A percentile compares a stretch with the other conserved stretches of the same genome.
phyloP scores from a whole-genome alignment of 2,113 vertebrate genomes.

The Regulus satrapa region DNA sequence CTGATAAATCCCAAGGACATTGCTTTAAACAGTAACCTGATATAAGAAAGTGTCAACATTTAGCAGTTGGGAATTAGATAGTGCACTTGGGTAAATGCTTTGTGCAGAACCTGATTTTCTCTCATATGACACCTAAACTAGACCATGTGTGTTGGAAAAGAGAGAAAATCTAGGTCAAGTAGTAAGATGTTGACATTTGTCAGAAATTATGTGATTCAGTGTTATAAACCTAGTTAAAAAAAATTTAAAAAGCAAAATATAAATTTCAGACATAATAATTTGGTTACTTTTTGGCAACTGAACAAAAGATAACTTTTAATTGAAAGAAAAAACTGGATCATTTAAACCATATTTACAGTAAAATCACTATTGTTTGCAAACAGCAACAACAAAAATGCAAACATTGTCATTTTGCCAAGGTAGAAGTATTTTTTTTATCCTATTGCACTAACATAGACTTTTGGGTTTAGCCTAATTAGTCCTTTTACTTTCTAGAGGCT shows the following conservation, averaged over 20 bases:
- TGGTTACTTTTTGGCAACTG: background rate
- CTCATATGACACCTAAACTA: background rate
- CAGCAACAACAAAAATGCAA: rapidly evolving
- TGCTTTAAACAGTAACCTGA: slow-evolving; percentile 32
- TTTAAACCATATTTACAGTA: background rate
- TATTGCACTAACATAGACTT: background rate
- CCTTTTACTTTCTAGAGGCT: background rate
- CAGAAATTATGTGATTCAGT: background rate
- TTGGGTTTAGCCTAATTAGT: background rate
- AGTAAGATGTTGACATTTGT: background rate
- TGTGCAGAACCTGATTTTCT: background rate
- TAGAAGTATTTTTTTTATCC: background rate
- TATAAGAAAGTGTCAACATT: slow-evolving; percentile 6
- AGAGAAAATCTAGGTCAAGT: background rate
- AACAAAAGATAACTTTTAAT: background rate
- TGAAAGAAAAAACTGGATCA: background rate
- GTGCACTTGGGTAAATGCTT: background rate
- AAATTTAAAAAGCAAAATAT: background rate
- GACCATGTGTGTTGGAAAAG: background rate
- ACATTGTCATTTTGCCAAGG: background rate
- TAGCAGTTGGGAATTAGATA: background rate
- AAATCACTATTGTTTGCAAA: background rate
- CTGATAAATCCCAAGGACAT: slow-evolving; percentile 18
- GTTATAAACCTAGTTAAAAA: background rate
- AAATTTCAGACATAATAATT: background rate